Evolutionary conservation across 2,113 vertebrate species (phyloP).

Genomic region (Alectura lathami): DNA sequence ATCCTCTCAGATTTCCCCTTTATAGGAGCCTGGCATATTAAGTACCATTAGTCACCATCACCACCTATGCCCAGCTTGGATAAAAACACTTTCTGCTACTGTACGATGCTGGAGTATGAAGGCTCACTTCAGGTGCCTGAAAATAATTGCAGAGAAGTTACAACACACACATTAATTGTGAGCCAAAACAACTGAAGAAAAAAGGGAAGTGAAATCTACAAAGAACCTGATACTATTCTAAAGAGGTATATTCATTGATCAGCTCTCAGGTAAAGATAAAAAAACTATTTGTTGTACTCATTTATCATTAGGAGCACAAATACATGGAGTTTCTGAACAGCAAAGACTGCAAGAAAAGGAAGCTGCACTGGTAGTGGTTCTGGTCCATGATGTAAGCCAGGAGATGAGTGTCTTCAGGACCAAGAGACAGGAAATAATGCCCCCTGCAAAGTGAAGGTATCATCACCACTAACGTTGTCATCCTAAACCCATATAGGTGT

Average conservation of each 20-base stretch:
- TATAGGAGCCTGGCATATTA: background rate
- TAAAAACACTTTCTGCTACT: background rate
- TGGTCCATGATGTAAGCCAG: background rate
- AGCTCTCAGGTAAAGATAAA: background rate
- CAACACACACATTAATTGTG: background rate
- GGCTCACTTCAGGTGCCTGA: background rate
- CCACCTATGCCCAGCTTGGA: background rate
- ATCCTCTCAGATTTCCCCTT: background rate
- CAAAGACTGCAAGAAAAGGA: background rate
- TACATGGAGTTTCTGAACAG: background rate
- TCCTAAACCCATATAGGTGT: background rate
- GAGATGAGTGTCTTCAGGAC: background rate
- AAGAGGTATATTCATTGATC: background rate
- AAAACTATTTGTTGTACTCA: background rate
- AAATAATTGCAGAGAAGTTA: background rate
- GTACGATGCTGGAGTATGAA: background rate
- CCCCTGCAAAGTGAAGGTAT: background rate
- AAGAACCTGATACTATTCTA: background rate
- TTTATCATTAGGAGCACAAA: background rate
- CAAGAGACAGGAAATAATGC: background rate
- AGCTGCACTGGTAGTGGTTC: background rate
- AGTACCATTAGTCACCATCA: background rate
- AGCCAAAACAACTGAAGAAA: background rate
- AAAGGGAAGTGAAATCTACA: background rate
- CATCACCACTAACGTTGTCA: background rate